A percentile compares a stretch with the other conserved stretches of the same genome.
These are phyloP conservation scores for Mystacornis crossleyi DNA, from an alignment of 2,113 vertebrate species.

Conservation along the genomic window DNA sequence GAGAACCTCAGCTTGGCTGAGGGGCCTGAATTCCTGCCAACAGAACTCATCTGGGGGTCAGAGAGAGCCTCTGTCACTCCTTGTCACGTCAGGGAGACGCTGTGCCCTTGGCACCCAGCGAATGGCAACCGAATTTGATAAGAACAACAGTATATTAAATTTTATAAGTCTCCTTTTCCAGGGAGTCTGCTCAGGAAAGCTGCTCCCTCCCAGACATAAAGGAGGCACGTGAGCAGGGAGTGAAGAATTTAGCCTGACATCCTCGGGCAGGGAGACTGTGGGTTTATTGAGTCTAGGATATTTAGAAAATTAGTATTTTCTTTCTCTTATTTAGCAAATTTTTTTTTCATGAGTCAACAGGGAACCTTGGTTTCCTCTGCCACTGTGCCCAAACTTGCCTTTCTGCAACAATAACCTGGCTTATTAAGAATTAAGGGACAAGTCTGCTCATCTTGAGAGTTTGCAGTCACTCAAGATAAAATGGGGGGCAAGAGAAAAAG, in stretches of 20 bases:
- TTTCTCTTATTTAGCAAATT: background rate
- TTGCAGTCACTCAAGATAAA: background rate
- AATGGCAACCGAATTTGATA: background rate
- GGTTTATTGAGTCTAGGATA: background rate
- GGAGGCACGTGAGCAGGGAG: background rate
- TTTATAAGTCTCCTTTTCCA: background rate
- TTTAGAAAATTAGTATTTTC: background rate
- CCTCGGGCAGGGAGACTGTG: background rate
- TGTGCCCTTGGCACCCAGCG: background rate
- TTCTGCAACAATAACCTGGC: background rate
- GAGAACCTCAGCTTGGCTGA: too few species aligned
- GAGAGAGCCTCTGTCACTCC: too few species aligned
- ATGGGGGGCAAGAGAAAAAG: background rate
- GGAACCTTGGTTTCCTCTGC: background rate
- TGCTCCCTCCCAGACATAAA: background rate
- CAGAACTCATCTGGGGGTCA: too few species aligned
- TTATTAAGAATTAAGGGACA: background rate
- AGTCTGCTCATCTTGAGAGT: background rate
- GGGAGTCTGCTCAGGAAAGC: background rate
- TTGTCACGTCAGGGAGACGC: too few species aligned
- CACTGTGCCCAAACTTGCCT: background rate
- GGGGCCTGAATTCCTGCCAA: too few species aligned
- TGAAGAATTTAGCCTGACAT: background rate
- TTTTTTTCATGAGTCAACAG: background rate
- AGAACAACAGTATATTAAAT: accelerated